These are phyloP conservation scores for Ctenomys sociabilis DNA, from an alignment of 2,113 vertebrate species.

Conservation along the genomic window DNA sequence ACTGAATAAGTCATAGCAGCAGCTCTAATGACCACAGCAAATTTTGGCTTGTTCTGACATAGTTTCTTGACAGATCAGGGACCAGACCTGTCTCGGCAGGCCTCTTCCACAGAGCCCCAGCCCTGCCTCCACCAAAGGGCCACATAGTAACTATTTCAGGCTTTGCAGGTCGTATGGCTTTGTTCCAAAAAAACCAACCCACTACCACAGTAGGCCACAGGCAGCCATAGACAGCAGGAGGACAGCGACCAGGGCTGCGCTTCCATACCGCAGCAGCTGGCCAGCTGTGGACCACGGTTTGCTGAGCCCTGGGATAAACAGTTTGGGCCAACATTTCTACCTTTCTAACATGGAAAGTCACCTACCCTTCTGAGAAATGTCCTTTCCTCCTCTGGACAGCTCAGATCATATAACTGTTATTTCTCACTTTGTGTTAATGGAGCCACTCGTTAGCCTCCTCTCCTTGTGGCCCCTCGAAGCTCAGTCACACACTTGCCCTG, in stretches of 20 bases:
- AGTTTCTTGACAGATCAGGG: neutral
- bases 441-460: neutral
- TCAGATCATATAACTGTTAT: neutral
- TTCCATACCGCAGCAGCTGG: neutral
- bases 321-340: neutral
- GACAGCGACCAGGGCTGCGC: accelerated
- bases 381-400: neutral
- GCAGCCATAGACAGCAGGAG: neutral
- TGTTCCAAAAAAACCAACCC: neutral
- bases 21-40: neutral
- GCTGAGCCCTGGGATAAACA: neutral
- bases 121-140: neutral
- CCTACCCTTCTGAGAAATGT: neutral
- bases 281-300: accelerated
- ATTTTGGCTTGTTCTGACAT: neutral
- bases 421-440: neutral
- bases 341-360: neutral
- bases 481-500: accelerated
- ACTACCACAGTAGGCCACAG: neutral
- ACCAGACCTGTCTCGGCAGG: neutral
- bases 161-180: neutral
- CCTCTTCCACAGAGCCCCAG: neutral
- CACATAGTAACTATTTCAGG: neutral
- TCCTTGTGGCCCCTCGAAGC: neutral
- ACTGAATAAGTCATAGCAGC: neutral